These are phyloP conservation scores for Drosophila arizonae DNA, from an alignment of 1,140 invertebrate genomes.

Conservation along the genomic window DNA sequence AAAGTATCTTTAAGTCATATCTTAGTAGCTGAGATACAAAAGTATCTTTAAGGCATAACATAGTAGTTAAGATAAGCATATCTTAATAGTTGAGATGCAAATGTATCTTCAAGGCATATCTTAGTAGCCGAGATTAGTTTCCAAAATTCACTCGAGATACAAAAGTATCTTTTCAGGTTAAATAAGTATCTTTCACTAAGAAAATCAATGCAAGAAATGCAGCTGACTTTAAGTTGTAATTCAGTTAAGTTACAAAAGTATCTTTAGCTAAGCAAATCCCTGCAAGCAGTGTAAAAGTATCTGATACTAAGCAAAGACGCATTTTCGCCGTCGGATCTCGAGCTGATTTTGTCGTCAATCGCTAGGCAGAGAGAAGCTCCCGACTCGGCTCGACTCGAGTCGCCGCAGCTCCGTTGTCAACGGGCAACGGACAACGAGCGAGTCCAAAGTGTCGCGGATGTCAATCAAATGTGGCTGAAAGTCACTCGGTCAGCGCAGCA, in stretches of 20 bases:
- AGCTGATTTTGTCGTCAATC: not conserved
- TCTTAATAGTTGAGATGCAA: too few species aligned
- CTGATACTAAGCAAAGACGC: not conserved
- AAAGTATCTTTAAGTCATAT: not conserved
- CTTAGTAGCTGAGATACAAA: too few species aligned
- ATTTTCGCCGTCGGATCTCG: constrained; percentile 10
- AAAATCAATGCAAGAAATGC: too few species aligned
- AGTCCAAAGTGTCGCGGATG: constrained; percentile 45
- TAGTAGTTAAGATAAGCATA: too few species aligned
- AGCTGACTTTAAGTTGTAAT: too few species aligned
- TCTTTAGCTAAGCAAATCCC: not conserved
- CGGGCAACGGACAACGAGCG: constrained; percentile 1
- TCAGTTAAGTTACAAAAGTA: constrained; percentile 7
- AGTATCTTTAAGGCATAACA: too few species aligned
- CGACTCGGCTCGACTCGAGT: not conserved
- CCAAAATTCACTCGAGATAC: too few species aligned
- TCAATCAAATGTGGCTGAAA: constrained; percentile 59
- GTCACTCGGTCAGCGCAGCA: constrained; percentile 47
- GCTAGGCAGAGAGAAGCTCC: too few species aligned
- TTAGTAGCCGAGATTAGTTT: too few species aligned
- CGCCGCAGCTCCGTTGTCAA: constrained; percentile 3
- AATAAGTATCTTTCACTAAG: too few species aligned
- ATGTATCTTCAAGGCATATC: too few species aligned
- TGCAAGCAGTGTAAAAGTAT: not conserved
- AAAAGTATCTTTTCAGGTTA: too few species aligned